Evolutionary conservation across 53 echinoderm and acorn worm species (phyloP).

Genomic region (Henricia sp.): DNA sequence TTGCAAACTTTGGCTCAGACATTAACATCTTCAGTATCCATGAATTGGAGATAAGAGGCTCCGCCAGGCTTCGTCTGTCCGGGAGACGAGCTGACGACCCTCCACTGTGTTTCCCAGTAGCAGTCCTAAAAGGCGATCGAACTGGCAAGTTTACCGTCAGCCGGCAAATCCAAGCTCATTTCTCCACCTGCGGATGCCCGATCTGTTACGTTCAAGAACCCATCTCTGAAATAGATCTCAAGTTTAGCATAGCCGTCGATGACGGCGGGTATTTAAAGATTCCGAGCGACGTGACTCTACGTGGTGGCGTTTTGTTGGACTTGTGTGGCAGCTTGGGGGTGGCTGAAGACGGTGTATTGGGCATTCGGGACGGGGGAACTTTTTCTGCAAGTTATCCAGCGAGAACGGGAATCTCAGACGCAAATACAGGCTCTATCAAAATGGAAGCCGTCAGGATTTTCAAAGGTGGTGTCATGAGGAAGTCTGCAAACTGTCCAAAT

Average conservation of each 20-base stretch:
- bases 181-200: slow-evolving; percentile 66
- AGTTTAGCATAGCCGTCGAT: slow-evolving; percentile 58
- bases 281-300: slow-evolving; percentile 62
- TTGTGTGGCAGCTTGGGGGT: slow-evolving; percentile 77
- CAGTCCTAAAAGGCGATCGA: slow-evolving; percentile 50
- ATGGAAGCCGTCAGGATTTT: slow-evolving; percentile 42
- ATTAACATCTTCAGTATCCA: slow-evolving; percentile 67
- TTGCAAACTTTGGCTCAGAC: slow-evolving; percentile 19
- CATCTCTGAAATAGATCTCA: slow-evolving; percentile 56
- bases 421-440: slow-evolving; percentile 33
- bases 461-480: slow-evolving; percentile 48
- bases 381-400: slow-evolving; percentile 71
- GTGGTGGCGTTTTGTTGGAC: slow-evolving; percentile 71
- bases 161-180: slow-evolving; percentile 51
- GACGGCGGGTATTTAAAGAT: slow-evolving; percentile 49
- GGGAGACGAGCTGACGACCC: slow-evolving; percentile 32
- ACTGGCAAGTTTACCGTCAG: slow-evolving; percentile 56
- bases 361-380: slow-evolving; percentile 61
- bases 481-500: slow-evolving; percentile 52
- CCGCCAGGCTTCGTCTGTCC: slow-evolving; percentile 43
- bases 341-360: slow-evolving; percentile 62
- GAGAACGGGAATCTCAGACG: slow-evolving; percentile 14
- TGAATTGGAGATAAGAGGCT: slow-evolving; percentile 56
- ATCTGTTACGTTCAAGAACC: slow-evolving; percentile 59
- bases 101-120: slow-evolving; percentile 56